Evolutionary conservation across 2,888 invertebrate genomes (phyloP).

Genomic region (Drosophila ustulata): DNA sequence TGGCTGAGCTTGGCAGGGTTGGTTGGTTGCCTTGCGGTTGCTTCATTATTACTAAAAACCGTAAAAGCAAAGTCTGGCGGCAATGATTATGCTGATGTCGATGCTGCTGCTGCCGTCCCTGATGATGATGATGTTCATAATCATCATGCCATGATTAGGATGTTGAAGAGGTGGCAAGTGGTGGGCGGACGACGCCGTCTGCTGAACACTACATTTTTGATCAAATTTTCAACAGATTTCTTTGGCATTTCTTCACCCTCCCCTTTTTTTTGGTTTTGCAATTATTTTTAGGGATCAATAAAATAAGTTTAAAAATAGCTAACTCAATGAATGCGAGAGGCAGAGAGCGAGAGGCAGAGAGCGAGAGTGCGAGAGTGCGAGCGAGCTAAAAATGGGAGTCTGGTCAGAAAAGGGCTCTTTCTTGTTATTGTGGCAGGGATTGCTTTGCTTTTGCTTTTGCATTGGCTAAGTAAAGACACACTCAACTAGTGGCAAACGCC

Average conservation of each 20-base stretch:
- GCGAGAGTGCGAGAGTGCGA: no score
- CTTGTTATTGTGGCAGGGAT: slow-evolving; percentile 1
- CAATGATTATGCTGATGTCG: slow-evolving; percentile 26
- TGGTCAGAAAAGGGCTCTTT: slow-evolving; percentile 31
- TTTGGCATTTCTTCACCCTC: slow-evolving; percentile 20
- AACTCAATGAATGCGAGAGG: slow-evolving; percentile 13
- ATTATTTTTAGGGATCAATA: slow-evolving; percentile 77
- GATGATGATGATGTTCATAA: slow-evolving; percentile 12
- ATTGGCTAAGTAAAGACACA: slow-evolving; percentile 20
- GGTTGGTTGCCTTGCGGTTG: slow-evolving; percentile 57
- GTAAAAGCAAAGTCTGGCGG: slow-evolving; percentile 51
- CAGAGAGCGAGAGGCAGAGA: background rate
- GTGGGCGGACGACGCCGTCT: slow-evolving; percentile 27
- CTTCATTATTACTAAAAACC: slow-evolving; percentile 64
- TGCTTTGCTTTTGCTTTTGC: slow-evolving; percentile 7
- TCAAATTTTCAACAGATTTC: slow-evolving; percentile 69
- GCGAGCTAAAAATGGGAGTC: slow-evolving; percentile 1
- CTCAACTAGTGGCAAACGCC: background rate
- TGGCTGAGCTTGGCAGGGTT: slow-evolving; percentile 40
- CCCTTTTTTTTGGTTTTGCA: slow-evolving; percentile 51
- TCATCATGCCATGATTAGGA: slow-evolving; percentile 17
- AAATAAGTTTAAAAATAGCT: slow-evolving; percentile 78
- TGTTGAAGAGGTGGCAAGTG: background rate
- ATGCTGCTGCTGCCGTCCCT: slow-evolving; percentile 6
- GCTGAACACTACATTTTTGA: slow-evolving; percentile 56